Base-by-base conservation (phyloP, 2,113 vertebrate genomes). In the Notarius quadriscutis region DNA sequence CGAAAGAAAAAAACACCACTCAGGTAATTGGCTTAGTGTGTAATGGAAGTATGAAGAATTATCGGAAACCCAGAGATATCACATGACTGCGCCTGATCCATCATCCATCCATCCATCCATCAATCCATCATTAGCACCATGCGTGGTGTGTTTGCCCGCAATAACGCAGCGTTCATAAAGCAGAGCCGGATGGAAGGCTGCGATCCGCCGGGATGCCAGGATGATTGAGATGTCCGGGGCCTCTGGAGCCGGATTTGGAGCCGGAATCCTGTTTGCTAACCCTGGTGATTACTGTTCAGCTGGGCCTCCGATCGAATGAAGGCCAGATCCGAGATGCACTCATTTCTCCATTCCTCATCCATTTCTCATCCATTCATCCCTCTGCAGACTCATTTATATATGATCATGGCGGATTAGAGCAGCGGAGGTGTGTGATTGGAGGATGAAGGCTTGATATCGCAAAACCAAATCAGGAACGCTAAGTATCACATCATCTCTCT, bases 251-350 rank as follows among this genome's bases (percentile, higher is more conserved):
- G 90, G 92, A 92, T 93, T 88, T 89, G 84, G 7, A 90, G 81
- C 60, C 85, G 84, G 91, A 94, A 94, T 94, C 94, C 94, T 91
- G 91, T 94, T 95, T 94, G 93, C 93, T 94, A 94, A 94, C 93
- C 93, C 93, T 89, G 91, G 91, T 93, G 94, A 95, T 95, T 94
- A 93, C 91, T 88, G 92, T 93, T 95, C 93, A 94, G 94, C 92
- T 93, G 94, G 91, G 91, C 91, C 89, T 91, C 89, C 81, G 90
- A 92, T 93, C 92, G 92, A 94, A 94, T 89, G 91, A 90, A 93
- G 89, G 88, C 84, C 72, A 55, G 58, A 78, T 85, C 84, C 48
- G 53, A 60, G 84, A 75, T 22, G 55, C 22, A 65, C 74, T 82
- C 25, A 81, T 86, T 82, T 50, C 75, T 91, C 62, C 53, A 22